Percentiles rank a stretch among this genome's conserved stretches.
These are phyloP conservation scores for Raillietiella orientalis DNA, from an alignment of 2,888 invertebrate genomes.

Conservation along the genomic window DNA sequence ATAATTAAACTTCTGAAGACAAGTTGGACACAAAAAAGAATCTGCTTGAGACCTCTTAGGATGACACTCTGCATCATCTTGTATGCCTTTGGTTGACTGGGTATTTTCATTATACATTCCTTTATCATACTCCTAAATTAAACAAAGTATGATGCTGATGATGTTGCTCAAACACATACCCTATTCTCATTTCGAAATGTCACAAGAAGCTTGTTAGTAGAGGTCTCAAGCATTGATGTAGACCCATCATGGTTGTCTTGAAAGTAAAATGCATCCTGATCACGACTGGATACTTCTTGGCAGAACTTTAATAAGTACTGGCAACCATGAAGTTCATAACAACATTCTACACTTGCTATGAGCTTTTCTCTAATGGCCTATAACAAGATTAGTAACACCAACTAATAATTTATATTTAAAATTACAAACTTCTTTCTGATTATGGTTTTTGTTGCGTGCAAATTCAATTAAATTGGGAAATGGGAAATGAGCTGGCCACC, in stretches of 20 bases:
- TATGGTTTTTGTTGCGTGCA: too few relatives aligned
- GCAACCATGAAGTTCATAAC: conserved; percentile 35
- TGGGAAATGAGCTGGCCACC: conserved; percentile 6
- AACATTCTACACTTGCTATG: conserved; percentile 27
- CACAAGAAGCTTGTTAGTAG: conserved; percentile 27
- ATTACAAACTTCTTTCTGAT: too few relatives aligned
- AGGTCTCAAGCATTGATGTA: conserved; percentile 30
- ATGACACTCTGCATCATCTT: too few relatives aligned
- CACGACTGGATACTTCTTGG: conserved; percentile 27
- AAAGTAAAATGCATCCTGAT: conserved; percentile 23
- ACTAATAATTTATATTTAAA: conserved; percentile 1
- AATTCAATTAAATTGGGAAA: conserved; percentile 5
- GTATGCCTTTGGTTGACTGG: too few relatives aligned
- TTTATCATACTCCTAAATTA: too few relatives aligned
- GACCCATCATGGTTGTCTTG: conserved; percentile 37
- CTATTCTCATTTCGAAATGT: conserved; percentile 42
- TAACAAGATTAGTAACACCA: conserved; percentile 5
- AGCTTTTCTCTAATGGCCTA: conserved; percentile 25
- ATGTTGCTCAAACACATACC: conserved; percentile 15
- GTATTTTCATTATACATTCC: too few relatives aligned
- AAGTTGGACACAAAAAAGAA: too few relatives aligned
- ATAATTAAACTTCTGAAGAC: too few relatives aligned
- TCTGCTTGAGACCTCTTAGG: too few relatives aligned
- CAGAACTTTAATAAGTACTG: conserved; percentile 33
- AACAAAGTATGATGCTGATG: too few relatives aligned